Evolutionary conservation across 2,888 invertebrate genomes (phyloP).

Genomic region (Heterodera filipjevi): DNA sequence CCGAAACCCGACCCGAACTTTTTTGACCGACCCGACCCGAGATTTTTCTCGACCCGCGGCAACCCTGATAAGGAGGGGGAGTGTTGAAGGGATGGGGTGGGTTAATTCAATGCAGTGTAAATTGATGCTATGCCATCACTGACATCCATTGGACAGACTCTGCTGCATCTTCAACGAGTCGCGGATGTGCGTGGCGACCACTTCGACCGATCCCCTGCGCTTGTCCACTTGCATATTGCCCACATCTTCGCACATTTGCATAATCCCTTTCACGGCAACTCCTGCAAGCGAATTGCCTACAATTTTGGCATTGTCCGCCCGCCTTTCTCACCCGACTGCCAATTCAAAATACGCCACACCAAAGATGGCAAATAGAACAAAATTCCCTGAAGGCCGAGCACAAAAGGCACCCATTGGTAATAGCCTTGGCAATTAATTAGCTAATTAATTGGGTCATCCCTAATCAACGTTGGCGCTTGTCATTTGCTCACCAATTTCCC

Average conservation of each 20-base stretch:
- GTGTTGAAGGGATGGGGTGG: no score
- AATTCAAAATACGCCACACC: constrained; percentile 68
- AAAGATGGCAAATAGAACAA: constrained; percentile 69
- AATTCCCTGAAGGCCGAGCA: constrained; percentile 68
- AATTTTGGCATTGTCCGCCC: constrained; percentile 56
- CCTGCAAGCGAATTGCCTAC: constrained; percentile 29
- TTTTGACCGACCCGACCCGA: no score
- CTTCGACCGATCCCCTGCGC: constrained; percentile 66
- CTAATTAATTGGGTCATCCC: neutral
- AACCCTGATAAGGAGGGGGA: no score
- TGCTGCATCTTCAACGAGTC: constrained; percentile 67
- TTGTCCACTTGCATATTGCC: constrained; percentile 67
- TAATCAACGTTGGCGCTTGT: neutral
- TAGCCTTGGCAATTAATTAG: constrained; percentile 47
- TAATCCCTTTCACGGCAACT: constrained; percentile 66
- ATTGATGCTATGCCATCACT: constrained; percentile 43
- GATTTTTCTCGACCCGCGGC: no score
- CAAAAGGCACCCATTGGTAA: constrained; percentile 67
- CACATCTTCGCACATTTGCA: constrained; percentile 68
- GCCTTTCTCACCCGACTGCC: constrained; percentile 65
- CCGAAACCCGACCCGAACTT: no score
- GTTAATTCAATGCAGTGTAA: no score
- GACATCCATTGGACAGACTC: constrained; percentile 62
- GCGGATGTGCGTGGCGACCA: constrained; percentile 67
- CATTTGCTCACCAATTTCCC: constrained; percentile 53